Base-by-base conservation (phyloP, 2,113 vertebrate species). In the Craseonycteris thonglongyai region DNA sequence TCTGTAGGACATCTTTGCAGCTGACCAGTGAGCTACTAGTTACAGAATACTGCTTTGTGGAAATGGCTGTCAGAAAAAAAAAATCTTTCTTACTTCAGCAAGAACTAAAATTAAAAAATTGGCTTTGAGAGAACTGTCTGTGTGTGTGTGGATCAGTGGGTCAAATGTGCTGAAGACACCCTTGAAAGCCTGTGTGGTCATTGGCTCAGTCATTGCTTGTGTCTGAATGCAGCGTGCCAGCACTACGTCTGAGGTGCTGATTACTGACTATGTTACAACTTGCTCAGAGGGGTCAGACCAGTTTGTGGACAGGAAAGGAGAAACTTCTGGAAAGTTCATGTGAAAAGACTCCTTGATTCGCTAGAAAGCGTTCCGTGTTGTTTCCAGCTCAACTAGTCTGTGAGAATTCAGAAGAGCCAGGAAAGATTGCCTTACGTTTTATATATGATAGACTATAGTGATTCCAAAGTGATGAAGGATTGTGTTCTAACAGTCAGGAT, bases 241-340 rank as follows among this genome's bases (percentile, higher is more conserved):
- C 18, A 58, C 49, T 6, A 6, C 9, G 16, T 16, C 33, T 47
- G 56, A 42, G 94, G 24, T 76, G 93, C 63, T 42, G 13, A 15
- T 28, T 40, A 49, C 35, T 8, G 33, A 38, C 56, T 22, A 1
- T 56, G 51, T 92, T 93, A 40, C 2, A 61, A 49, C 93, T 87
- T 96, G 90, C 66, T 84, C 35, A n/a, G 59, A 69, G 90, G 54
- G 42, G 68, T 82, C 92, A 63, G 87, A 61, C 58, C 56, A 88
- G 81, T 90, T 89, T 87, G 63, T 66, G 76, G 54, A 75, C 21
- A 92, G 75, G 83, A 58, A 82, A 68, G 89, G 85, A 86, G 71
- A 88, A 56, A 40, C 74, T 61, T 90, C 26, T 66, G 58, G 49
- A 81, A 85, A 66, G 42, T 51, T 85, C 26, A 11, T 7, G 28